Evolutionary conservation across 2,888 invertebrate species (phyloP).

Genomic region (Neoaliturus tenellus): DNA sequence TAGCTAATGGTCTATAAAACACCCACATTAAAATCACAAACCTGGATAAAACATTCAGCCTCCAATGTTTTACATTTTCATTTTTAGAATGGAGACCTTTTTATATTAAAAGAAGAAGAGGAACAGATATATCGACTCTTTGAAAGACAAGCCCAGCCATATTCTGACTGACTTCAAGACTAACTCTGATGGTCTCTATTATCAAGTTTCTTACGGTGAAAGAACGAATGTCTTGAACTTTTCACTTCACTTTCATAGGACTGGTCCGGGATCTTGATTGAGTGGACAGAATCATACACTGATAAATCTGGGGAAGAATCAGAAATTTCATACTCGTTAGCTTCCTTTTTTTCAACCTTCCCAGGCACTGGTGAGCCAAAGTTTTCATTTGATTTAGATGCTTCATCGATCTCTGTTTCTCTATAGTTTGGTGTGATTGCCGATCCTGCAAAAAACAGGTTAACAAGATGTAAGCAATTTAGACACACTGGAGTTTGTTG

Average conservation of each 20-base stretch:
- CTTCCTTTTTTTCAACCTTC: neutral
- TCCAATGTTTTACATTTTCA: no score
- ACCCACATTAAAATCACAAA: no score
- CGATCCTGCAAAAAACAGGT: neutral
- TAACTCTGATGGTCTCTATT: neutral
- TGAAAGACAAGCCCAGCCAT: neutral
- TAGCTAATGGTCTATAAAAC: no score
- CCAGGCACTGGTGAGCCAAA: neutral
- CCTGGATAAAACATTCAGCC: no score
- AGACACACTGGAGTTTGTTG: neutral
- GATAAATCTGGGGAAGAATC: neutral
- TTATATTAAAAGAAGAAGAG: neutral
- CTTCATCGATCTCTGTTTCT: neutral
- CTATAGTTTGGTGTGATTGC: neutral
- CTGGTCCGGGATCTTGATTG: slow-evolving; percentile 6
- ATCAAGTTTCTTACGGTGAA: neutral
- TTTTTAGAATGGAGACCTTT: no score
- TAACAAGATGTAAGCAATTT: neutral
- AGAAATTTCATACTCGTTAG: neutral
- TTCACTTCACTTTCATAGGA: neutral
- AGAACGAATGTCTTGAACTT: neutral
- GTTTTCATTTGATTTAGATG: neutral
- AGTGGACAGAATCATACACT: slow-evolving; percentile 30
- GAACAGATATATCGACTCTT: neutral
- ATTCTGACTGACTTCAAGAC: neutral